Evolutionary conservation across 2,113 vertebrate species (phyloP), one percentile per base, ranked within the genome.

Genomic region (Lampris megalopsis): DNA sequence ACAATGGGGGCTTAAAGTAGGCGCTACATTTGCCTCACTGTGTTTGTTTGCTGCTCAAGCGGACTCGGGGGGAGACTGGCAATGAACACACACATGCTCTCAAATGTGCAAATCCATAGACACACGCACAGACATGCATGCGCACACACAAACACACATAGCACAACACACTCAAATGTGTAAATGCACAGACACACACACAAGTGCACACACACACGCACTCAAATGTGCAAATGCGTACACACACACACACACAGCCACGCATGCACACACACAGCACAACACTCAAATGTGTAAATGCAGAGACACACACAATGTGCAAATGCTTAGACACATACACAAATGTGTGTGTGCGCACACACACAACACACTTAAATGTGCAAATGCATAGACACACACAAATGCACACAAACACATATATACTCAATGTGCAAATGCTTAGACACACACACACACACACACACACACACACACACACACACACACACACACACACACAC

Each of bases 41-140:
- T 65, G 73, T 88, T 91, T 90, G 79, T 82, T 87, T 86, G 82
- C 60, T 75, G 7, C 80, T 80, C 62, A 11, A 73, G 67, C 75
- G 63, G 72, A 66, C 61, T 49, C 42, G n/a, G 24, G 45, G 78
- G 80, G 86, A 90, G 35, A 81, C 61, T 36, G 10, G 6, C 47
- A 38, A 75, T 70, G 35, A 76, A 71, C n/a, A 73, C 56, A 74
- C 64, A 69, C 70, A 64, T 3, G 80, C 70, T 24, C 24, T 24
- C 24, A 24, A 24, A 24, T 24, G 24, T 24, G 24, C 24, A 24
- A 24, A 24, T 24, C 24, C 24, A 24, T 24, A 24, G 24, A 24
- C 24, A 24, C 24, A 24, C 24, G 24, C 24, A 24, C 24, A 24
- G 24, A 8, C 66, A 56, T 57, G 48, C 68, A 36, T 40, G 43